Evolutionary conservation across 2,113 vertebrate species (phyloP), one percentile per base, ranked within the genome.

Genomic region (Nerophis lumbriciformis): DNA sequence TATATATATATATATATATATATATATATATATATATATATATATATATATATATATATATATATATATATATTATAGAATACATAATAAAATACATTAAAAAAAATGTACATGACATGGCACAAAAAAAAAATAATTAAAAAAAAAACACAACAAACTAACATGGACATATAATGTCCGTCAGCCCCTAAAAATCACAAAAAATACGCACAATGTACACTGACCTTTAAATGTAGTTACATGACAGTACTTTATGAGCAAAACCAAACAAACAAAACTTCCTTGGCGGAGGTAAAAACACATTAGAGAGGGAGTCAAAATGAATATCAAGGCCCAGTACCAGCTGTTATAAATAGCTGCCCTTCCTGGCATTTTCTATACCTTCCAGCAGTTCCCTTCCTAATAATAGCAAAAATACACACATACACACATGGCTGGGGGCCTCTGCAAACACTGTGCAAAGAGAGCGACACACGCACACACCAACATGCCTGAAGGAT

Each of bases 331-430:
- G 75, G 78, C 79, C 76, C 76, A 72, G 75, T 75, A 68, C 58
- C 59, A 65, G 69, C 69, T 77, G 71, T 64, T 89, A 89, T 87
- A 90, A 91, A 90, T 89, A 90, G 82, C 76, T 69, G 69, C 71
- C 82, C 83, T 84, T 53, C 65, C 69, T 82, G 76, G 68, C 82
- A 75, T 75, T 73, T 86, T 82, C 81, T 81, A 78, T 87, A 86
- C 79, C 87, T 86, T 87, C 65, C 72, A 86, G 88, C 78, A 59
- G 61, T 70, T 79, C 71, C 78, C 61, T 42, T 63, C 76, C 88
- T 89, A 87, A 88, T 88, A 87, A 90, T 87, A 91, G 87, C 70
- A 79, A 79, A 81, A 68, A 79, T 68, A 78, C 74, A 73, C 77
- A 48, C 59, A 78, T 71, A 73, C 77, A 59, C 58, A 60, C 28